Evolutionary conservation across 2,113 vertebrate species (phyloP), one percentile per base, ranked within the genome.

Genomic region (Catagonus wagneri): DNA sequence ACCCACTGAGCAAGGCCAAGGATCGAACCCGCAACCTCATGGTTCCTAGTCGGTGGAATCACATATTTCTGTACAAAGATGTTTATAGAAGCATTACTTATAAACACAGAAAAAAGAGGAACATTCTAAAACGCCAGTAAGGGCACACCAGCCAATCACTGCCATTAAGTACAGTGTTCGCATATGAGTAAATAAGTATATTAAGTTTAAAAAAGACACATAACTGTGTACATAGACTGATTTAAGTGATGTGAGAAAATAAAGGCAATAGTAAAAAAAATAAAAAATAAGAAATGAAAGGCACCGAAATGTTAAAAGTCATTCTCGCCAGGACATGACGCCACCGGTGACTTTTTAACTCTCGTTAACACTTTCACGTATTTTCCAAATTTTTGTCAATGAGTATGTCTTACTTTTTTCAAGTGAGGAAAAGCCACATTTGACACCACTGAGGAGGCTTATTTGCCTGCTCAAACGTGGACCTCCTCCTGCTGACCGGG

Each of bases 401-500:
- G 25, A 8, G 3, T 34, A 32, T 4, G 7, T 36, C 52, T 17
- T 63, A 7, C 68, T 78, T 34, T 34, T 63, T 34, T 34, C 7
- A 71, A 34, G 3, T 16, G 13, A 8, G 39, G 32, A 76, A 20
- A 68, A 92, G 79, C 22, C 36, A 25, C 23, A 6, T 65, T 79
- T 44, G 58, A 32, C 60, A 86, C 14, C 16, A 36, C 32, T 32
- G 1, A 58, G n/a, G 15, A 54, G n/a, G n/a, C n/a, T 44, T 66
- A 56, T 76, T 83, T 87, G 63, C 7, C 1, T 20, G 44, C 27
- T 60, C 58, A 86, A 86, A 97, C 92, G 81, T 84, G 79, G 50
- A 76, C n/a, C 3, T 63, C 72, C 27, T 44, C 32, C 65, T 8
- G 4, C 44, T 44, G 44, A 44, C 44, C 44, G 8, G 44, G 39